Evolutionary conservation across 23 tunicate species (phyloP).

Genomic region (Halocynthia aurantium): DNA sequence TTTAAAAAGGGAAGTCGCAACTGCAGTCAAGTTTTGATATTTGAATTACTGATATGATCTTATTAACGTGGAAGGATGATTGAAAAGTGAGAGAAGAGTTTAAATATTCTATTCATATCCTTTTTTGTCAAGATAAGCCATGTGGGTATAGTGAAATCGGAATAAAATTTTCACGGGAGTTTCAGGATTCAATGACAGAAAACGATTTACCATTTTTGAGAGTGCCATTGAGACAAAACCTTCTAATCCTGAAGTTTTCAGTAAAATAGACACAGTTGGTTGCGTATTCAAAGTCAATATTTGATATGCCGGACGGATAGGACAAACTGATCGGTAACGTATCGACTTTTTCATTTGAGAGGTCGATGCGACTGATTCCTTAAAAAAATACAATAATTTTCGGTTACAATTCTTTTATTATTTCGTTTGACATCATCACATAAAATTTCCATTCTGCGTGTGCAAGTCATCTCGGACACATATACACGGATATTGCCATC

Average conservation of each 20-base stretch:
- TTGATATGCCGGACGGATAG: not conserved
- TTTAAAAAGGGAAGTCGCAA: too few species aligned
- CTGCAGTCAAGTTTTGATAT: too few species aligned
- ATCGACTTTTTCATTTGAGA: conserved; percentile 13
- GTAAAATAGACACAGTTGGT: conserved; percentile 14
- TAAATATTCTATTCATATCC: too few species aligned
- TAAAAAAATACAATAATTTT: not conserved
- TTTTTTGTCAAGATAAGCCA: too few species aligned
- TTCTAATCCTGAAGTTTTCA: not conserved
- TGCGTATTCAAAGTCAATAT: conserved; percentile 11
- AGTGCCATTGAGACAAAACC: conserved; percentile 5
- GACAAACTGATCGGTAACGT: not conserved
- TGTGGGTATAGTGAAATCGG: too few species aligned
- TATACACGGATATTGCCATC: not conserved
- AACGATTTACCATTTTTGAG: too few species aligned
- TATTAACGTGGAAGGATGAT: too few species aligned
- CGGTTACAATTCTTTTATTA: not conserved
- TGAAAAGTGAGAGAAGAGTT: too few species aligned
- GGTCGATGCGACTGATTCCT: conserved; percentile 19
- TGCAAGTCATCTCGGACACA: not conserved
- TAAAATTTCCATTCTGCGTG: too few species aligned
- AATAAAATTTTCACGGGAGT: too few species aligned
- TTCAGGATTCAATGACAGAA: too few species aligned
- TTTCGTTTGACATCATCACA: not conserved
- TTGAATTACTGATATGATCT: too few species aligned